Evolutionary conservation across 2,113 vertebrate genomes (phyloP), one percentile per base, ranked within the genome.

Genomic region (Amphiprion ocellaris): DNA sequence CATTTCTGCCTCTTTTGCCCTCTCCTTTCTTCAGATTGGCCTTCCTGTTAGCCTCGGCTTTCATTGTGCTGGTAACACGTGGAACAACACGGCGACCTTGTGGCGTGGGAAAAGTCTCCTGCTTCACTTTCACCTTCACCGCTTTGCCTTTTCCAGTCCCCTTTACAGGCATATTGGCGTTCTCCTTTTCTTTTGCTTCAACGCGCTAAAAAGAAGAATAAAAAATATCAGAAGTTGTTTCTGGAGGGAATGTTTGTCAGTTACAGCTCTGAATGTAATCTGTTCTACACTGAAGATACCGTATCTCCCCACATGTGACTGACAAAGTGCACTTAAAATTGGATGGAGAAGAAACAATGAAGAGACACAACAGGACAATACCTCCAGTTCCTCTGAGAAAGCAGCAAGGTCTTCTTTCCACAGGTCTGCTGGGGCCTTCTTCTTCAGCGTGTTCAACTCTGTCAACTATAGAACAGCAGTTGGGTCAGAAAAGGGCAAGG

Each of bases 341-440:
- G 11, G 11, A 21, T 23, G n/a, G 2, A n/a, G 10, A 26, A 49
- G 2, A 60, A 53, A n/a, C 10, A 41, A 1, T 4, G 14, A 8
- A 5, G 30, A 15, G n/a, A 61, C 2, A 0, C 1, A 33, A 33
- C n/a, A 1, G 53, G 55, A 0, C 7, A 2, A 24, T 85, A 98
- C 98, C 90, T 94, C 95, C 0, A 99, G 93, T 71, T 97, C 96
- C 83, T 97, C 97, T 14, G 96, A 47, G 78, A 99, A 99, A 72
- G 78, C 94, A 83, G 96, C 95, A 15, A 99, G 95, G 72, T 99
- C 97, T 81, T 95, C 96, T 87, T 84, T 98, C 98, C 98, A 99
- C 61, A 99, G 85, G 72, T 99, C 96, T 50, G 87, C 3, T 10
- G 97, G 94, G 66, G 19, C 88, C 92, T 96, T 99, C 73, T 62